phyloP scores from a whole-genome alignment of 1,140 invertebrate genomes.

The Drosophila orena region DNA sequence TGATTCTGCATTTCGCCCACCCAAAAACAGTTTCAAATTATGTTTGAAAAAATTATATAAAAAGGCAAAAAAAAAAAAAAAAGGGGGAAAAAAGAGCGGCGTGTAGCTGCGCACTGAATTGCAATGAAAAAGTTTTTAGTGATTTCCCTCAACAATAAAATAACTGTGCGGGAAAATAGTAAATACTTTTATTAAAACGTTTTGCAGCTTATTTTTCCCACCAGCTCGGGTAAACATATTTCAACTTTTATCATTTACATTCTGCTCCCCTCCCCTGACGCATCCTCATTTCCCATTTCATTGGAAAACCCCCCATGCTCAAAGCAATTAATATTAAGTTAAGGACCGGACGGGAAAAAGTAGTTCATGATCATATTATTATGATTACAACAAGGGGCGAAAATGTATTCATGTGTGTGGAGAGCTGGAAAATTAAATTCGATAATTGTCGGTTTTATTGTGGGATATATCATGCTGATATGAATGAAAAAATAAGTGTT shows the following conservation, averaged over 20 bases:
- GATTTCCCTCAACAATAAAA: slow-evolving; percentile 78
- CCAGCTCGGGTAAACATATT: slow-evolving; percentile 62
- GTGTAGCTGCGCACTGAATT: slow-evolving; percentile 24
- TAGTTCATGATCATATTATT: slow-evolving; percentile 9
- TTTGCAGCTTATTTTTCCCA: slow-evolving; percentile 62
- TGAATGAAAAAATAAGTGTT: background rate
- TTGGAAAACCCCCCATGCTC: slow-evolving; percentile 19
- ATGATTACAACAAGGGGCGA: background rate
- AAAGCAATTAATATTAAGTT: slow-evolving; percentile 50
- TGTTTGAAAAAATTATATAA: slow-evolving; percentile 58
- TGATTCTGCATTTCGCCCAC: slow-evolving; percentile 61
- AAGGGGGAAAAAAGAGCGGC: slow-evolving; percentile 2
- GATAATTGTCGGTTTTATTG: background rate
- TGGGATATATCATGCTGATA: background rate
- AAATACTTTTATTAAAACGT: slow-evolving; percentile 82
- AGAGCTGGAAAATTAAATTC: background rate
- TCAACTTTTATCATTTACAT: slow-evolving; percentile 67
- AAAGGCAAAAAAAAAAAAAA: background rate
- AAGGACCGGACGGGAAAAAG: slow-evolving; percentile 25
- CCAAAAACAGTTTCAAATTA: slow-evolving; percentile 80
- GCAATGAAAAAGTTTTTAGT: slow-evolving; percentile 71
- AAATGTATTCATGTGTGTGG: slow-evolving; percentile 11
- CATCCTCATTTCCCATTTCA: background rate
- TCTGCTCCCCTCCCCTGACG: background rate
- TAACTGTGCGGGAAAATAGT: slow-evolving; percentile 74